Evolutionary conservation across 2,888 invertebrate genomes (phyloP).

Genomic region (Pammene fasciana): DNA sequence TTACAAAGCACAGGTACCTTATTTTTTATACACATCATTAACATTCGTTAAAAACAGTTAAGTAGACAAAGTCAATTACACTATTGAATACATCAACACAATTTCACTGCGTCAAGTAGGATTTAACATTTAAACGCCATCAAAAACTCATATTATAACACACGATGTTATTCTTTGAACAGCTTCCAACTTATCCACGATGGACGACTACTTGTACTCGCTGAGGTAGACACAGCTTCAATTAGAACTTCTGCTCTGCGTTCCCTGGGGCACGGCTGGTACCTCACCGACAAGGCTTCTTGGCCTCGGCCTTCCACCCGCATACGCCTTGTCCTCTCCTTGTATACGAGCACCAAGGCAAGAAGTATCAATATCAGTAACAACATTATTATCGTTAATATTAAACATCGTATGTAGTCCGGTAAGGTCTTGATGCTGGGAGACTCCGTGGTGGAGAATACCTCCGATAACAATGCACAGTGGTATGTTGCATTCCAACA

Average conservation of each 20-base stretch:
- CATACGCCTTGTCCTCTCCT: not conserved
- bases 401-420: not conserved
- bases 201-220: not conserved
- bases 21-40: not conserved
- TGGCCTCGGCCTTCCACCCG: not conserved
- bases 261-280: constrained; percentile 10
- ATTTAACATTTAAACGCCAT: no score
- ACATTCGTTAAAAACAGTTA: constrained; percentile 2
- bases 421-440: not conserved
- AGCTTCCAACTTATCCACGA: constrained; percentile 9
- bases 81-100: not conserved
- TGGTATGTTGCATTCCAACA: constrained; percentile 16
- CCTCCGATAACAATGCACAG: not conserved
- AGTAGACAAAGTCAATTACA: no score
- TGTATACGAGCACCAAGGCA: not conserved
- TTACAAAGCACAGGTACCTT: no score
- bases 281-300: not conserved
- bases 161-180: constrained; percentile 2
- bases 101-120: not conserved
- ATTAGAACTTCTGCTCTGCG: not conserved
- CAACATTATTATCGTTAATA: not conserved
- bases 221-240: not conserved
- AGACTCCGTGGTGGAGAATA: not conserved
- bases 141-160: not conserved
- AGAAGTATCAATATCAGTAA: not conserved